Percentiles rank a stretch among this genome's conserved stretches.
Conservation (phyloP, 1,140 invertebrate genomes). For the Periplaneta americana region DNA sequence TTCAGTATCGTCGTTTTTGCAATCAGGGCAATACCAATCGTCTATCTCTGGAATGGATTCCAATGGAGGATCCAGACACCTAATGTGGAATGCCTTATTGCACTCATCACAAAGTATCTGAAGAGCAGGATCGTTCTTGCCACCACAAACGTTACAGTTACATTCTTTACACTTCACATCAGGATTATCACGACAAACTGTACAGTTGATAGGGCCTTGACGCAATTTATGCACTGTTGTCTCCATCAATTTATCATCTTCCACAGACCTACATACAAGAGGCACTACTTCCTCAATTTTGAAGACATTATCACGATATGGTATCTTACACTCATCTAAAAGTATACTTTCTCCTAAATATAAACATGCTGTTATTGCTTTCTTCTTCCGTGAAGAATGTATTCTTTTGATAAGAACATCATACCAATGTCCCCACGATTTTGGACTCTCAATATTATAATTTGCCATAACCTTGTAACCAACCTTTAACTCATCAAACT, state of each 20-base stretch:
- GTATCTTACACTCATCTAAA: slow-evolving; percentile 47
- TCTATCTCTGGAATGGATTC: slow-evolving; percentile 57
- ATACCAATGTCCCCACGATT: slow-evolving; percentile 69
- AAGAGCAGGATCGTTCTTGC: slow-evolving; percentile 62
- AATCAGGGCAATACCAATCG: slow-evolving; percentile 75
- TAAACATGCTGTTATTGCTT: neutral
- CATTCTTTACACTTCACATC: slow-evolving; percentile 63
- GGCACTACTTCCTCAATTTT: slow-evolving; percentile 48
- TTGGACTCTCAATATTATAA: slow-evolving; percentile 66
- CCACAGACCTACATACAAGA: slow-evolving; percentile 31
- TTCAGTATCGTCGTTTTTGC: slow-evolving; percentile 68
- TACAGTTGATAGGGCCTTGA: slow-evolving; percentile 45
- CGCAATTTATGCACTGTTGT: slow-evolving; percentile 22
- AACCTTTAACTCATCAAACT: slow-evolving; percentile 48
- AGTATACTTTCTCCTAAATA: slow-evolving; percentile 28
- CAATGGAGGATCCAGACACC: slow-evolving; percentile 60
- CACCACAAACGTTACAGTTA: slow-evolving; percentile 66
- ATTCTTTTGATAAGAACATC: slow-evolving; percentile 48
- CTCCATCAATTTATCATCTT: slow-evolving; percentile 32
- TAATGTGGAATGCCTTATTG: slow-evolving; percentile 59
- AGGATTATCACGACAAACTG: slow-evolving; percentile 61
- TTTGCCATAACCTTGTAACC: slow-evolving; percentile 67
- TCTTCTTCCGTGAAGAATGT: slow-evolving; percentile 24
- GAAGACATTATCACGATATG: slow-evolving; percentile 54
- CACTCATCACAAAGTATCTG: slow-evolving; percentile 76